Evolutionary conservation across 2,797 vertebrate species (phyloP), one percentile per base, ranked within the genome.

Genomic region (Chloroceryle amazona): DNA sequence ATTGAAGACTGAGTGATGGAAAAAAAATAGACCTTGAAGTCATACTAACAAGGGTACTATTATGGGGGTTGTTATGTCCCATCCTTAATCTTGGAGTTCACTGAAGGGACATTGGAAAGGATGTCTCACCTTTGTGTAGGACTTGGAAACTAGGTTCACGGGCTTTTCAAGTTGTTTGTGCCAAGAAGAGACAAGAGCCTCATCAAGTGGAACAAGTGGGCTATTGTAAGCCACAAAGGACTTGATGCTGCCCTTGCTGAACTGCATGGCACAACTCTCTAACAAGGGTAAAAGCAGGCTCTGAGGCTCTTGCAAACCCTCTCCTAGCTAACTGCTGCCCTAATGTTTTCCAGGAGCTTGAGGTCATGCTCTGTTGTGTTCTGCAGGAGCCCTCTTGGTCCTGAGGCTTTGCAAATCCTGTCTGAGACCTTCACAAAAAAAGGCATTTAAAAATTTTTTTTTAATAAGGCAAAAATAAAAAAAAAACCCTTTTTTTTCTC

Each of bases 151-250:
- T 29, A 46, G 29, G 54, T 88, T 68, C 70, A 28, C 1, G 11
- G 49, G 73, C 76, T 94, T 89, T 93, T 67, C 33, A 78, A 81
- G 73, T 74, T 84, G 35, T 92, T 95, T 90, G 16, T 89, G 86
- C 74, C 39, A 37, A 54, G 79, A 28, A 67, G 19, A 86, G 71
- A 84, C 46, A 70, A 89, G 86, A 91, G 55, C 35, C 73, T 72
- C 46, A 68, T 73, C 66, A 90, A 83, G 54, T 75, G 39, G 83
- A 90, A 70, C 37, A 79, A 94, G 58, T 66, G 76, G 28, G 42
- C 51, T 92, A n/a, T 63, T 51, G 46, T 89, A 90, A 90, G 54
- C 31, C 29, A 78, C 33, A 90, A 70, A 75, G 65, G 51, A 79
- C 42, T 92, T 47, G 37, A 74, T 83, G 35, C 75, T 87, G 76